Conservation (phyloP, 1,140 invertebrate species). For the Diabrotica undecimpunctata region DNA sequence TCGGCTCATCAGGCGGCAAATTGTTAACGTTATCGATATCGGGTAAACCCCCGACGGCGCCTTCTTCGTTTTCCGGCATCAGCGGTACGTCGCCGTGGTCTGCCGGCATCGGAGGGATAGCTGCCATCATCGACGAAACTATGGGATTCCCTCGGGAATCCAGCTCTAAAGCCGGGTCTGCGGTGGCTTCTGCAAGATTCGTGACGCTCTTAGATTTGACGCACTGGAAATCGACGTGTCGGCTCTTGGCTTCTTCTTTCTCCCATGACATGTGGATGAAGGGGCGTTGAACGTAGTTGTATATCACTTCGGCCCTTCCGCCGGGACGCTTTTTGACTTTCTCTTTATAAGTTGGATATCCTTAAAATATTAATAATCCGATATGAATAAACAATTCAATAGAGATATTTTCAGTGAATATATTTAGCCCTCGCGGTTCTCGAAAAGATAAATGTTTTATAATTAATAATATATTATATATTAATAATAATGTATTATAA, state of each 20-base stretch:
- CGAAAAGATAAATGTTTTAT: too few species aligned
- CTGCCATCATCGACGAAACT: constrained; percentile 30
- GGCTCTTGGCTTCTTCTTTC: constrained; percentile 97
- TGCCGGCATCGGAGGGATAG: constrained; percentile 26
- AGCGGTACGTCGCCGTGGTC: constrained; percentile 28
- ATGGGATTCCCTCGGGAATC: constrained; percentile 53
- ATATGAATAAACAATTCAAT: too few species aligned
- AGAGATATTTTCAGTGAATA: too few species aligned
- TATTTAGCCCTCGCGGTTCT: too few species aligned
- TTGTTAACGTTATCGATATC: constrained; percentile 32
- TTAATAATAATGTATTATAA: too few species aligned
- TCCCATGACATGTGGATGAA: constrained; percentile 99
- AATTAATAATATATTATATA: too few species aligned
- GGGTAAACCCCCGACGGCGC: constrained; percentile 46
- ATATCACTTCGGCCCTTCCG: constrained; percentile 92
- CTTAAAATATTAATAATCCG: constrained; percentile 20
- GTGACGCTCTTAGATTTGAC: constrained; percentile 93
- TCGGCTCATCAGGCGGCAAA: constrained; percentile 34
- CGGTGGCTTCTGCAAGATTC: constrained; percentile 87
- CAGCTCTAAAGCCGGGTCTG: constrained; percentile 71
- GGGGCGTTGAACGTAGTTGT: constrained; percentile 99
- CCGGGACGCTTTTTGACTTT: constrained; percentile 90
- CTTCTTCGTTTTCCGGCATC: constrained; percentile 45
- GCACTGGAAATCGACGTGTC: constrained; percentile 98
- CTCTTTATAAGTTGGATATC: constrained; percentile 99